These are phyloP conservation scores for Linepithema humile DNA, from an alignment of 1,140 invertebrate genomes.

Conservation along the genomic window DNA sequence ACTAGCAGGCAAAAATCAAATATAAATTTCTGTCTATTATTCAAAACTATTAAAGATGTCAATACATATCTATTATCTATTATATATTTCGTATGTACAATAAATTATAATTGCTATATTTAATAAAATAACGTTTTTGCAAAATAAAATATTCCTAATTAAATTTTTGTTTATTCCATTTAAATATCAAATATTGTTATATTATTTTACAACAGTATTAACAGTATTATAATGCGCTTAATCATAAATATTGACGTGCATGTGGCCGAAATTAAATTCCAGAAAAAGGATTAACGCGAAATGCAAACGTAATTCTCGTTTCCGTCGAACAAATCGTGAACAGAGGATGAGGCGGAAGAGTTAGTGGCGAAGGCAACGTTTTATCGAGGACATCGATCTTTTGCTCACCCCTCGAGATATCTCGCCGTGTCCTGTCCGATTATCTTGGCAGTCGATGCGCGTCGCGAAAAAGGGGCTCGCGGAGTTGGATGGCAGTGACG, in stretches of 20 bases:
- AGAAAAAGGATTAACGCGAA: constrained; percentile 33
- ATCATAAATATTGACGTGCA: neutral
- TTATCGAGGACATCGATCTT: constrained; percentile 68
- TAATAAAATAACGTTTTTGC: neutral
- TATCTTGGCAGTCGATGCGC: constrained; percentile 42
- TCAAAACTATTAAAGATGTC: neutral
- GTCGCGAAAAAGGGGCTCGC: constrained; percentile 56
- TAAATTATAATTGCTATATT: neutral
- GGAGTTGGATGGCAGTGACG: constrained; percentile 19
- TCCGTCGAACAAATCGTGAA: neutral
- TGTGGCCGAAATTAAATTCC: neutral
- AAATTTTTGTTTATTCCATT: neutral
- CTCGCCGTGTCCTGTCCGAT: constrained; percentile 18
- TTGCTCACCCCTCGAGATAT: constrained; percentile 39
- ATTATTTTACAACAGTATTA: neutral
- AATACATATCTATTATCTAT: too few relatives aligned
- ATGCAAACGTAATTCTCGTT: constrained; percentile 8
- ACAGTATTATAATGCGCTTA: neutral
- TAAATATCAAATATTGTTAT: neutral
- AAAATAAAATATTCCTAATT: neutral
- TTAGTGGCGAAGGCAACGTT: constrained; percentile 56
- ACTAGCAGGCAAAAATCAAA: neutral
- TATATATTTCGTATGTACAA: neutral
- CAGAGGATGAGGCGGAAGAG: neutral
- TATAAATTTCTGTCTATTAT: neutral